These are phyloP conservation scores for Petrocephalus zakoni DNA, from an alignment of 2,113 vertebrate species.

Conservation along the genomic window DNA sequence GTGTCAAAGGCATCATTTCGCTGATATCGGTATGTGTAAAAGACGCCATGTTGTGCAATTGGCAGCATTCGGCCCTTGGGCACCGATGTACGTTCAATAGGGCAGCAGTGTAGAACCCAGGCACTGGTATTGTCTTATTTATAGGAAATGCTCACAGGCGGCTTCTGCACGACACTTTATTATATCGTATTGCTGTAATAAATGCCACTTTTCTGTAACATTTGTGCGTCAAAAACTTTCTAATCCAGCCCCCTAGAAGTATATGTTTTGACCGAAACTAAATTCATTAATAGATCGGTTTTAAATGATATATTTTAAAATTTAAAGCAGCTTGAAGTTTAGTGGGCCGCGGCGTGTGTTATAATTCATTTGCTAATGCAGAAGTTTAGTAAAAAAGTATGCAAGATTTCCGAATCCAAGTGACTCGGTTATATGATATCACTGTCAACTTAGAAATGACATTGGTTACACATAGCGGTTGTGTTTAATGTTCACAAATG, in stretches of 20 bases:
- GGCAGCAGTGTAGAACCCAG: constrained; percentile 17
- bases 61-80: constrained; percentile 47
- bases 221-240: background rate
- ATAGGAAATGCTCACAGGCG: background rate
- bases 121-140: constrained; percentile 3
- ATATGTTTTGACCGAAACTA: background rate
- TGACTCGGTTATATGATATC: background rate
- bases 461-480: background rate
- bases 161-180: background rate
- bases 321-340: background rate
- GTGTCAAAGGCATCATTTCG: constrained; percentile 15
- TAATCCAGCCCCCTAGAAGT: background rate
- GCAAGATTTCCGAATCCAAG: background rate
- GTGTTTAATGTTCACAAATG: background rate
- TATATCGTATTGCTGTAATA: background rate
- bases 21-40: constrained; percentile 33
- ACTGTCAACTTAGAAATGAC: background rate
- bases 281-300: background rate
- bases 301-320: background rate
- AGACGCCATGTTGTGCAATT: constrained; percentile 64
- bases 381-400: background rate
- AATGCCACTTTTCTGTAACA: background rate
- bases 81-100: constrained; percentile 20
- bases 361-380: background rate
- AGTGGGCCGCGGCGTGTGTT: constrained; percentile 30